These are phyloP conservation scores for Hirtodrosophila trivittata DNA, from an alignment of 2,888 invertebrate genomes.

Conservation along the genomic window DNA sequence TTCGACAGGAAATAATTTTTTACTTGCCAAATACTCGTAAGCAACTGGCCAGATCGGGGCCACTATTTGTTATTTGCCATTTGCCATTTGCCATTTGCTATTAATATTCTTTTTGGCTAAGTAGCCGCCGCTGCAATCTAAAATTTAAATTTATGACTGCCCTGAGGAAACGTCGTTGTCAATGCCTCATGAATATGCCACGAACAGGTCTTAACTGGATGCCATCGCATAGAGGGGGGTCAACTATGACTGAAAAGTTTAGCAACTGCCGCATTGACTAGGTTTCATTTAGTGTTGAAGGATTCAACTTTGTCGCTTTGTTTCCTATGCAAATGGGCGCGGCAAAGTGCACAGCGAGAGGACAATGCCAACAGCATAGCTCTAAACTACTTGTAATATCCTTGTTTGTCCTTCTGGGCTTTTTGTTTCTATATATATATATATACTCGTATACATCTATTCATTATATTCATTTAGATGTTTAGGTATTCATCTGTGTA, in stretches of 20 bases:
- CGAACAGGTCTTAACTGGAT: too few relatives aligned
- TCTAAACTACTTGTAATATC: slow-evolving; percentile 31
- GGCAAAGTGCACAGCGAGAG: slow-evolving; percentile 30
- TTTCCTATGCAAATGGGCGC: slow-evolving; percentile 49
- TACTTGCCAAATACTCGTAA: slow-evolving; percentile 37
- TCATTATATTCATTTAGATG: slow-evolving; percentile 63
- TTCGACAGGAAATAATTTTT: slow-evolving; percentile 72
- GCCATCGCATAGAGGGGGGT: too few relatives aligned
- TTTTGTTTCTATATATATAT: slow-evolving; percentile 12
- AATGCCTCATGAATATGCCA: slow-evolving; percentile 36
- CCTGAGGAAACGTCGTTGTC: slow-evolving; percentile 29
- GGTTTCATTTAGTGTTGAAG: slow-evolving; percentile 20
- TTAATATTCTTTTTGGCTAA: slow-evolving; percentile 21
- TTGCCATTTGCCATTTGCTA: slow-evolving; percentile 1
- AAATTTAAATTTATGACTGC: slow-evolving; percentile 56
- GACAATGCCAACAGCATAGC: slow-evolving; percentile 16
- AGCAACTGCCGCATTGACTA: slow-evolving; percentile 16
- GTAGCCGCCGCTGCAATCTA: slow-evolving; percentile 10
- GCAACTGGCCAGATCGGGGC: slow-evolving; percentile 14
- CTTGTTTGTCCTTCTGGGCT: slow-evolving; percentile 5
- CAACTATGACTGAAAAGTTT: slow-evolving; percentile 25
- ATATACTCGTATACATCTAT: slow-evolving; percentile 43
- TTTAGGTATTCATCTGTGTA: slow-evolving; percentile 43
- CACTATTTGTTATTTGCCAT: slow-evolving; percentile 41
- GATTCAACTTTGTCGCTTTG: slow-evolving; percentile 43